Percentiles rank a stretch among this genome's conserved stretches.
Evolutionary conservation across 2,888 invertebrate species (phyloP).

Genomic region (Zonitis immaculata): DNA sequence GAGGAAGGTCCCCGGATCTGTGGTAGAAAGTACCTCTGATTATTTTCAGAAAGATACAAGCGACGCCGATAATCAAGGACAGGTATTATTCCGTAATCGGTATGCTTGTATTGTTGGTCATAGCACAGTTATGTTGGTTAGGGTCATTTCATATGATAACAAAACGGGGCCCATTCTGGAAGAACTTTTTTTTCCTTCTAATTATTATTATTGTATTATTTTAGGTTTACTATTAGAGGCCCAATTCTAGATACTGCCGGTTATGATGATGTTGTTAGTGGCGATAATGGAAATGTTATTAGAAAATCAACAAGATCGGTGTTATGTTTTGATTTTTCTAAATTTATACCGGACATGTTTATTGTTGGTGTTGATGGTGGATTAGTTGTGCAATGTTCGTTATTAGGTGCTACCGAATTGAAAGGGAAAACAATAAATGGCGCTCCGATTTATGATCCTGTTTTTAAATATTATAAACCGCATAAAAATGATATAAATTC

Average conservation of each 20-base stretch:
- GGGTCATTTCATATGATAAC: conserved; percentile 35
- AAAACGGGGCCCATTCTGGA: conserved; percentile 45
- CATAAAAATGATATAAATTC: conserved; percentile 44
- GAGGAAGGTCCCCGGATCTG: conserved; percentile 54
- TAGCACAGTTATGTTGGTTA: conserved; percentile 39
- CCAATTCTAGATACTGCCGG: conserved; percentile 31
- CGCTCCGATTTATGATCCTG: conserved; percentile 42
- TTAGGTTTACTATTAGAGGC: conserved; percentile 40
- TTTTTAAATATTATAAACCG: conserved; percentile 43
- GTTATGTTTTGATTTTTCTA: conserved; percentile 46
- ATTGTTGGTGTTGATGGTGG: conserved; percentile 48
- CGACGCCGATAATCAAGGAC: conserved; percentile 34
- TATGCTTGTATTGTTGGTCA: conserved; percentile 42
- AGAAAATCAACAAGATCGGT: conserved; percentile 39
- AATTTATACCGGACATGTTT: conserved; percentile 42
- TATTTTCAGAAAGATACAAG: conserved; percentile 43
- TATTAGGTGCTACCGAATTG: conserved; percentile 39
- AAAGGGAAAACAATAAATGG: conserved; percentile 28
- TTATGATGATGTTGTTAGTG: background rate
- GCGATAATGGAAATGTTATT: conserved; percentile 19
- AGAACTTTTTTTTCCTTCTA: conserved; percentile 35
- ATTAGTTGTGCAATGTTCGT: conserved; percentile 44
- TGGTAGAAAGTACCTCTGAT: conserved; percentile 52
- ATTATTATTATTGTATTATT: conserved; percentile 15
- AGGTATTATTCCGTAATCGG: conserved; percentile 35